phyloP scores from a whole-genome alignment of 2,888 invertebrate species.

The Ormyrus labotus region DNA sequence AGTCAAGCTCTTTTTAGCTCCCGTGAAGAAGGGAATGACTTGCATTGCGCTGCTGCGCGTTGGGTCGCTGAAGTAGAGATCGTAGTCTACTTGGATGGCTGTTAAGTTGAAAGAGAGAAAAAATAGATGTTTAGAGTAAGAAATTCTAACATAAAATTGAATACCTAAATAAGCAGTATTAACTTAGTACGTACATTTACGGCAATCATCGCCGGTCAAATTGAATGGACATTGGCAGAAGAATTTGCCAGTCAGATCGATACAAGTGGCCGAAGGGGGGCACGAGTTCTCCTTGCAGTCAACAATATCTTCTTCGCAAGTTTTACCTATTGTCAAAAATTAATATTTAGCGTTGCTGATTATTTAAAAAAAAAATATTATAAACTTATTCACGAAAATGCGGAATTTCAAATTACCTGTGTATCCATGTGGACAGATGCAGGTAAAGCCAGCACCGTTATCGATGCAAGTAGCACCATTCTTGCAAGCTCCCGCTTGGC shows the following conservation, averaged over 20 bases:
- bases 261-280: slow-evolving; percentile 94
- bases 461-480: slow-evolving; percentile 96
- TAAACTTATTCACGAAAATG: too few relatives aligned
- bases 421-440: slow-evolving; percentile 89
- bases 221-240: slow-evolving; percentile 98
- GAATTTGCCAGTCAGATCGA: slow-evolving; percentile 92
- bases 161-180: slow-evolving; percentile 68
- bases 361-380: too few relatives aligned
- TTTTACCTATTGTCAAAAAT: slow-evolving; percentile 78
- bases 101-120: slow-evolving; percentile 64
- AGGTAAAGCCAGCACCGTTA: slow-evolving; percentile 89
- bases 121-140: slow-evolving; percentile 47
- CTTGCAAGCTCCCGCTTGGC: slow-evolving; percentile 91
- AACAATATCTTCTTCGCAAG: slow-evolving; percentile 93
- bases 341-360: background rate
- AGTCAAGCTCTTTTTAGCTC: slow-evolving; percentile 87
- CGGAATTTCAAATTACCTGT: slow-evolving; percentile 73
- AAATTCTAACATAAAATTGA: background rate
- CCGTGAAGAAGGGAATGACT: slow-evolving; percentile 92
- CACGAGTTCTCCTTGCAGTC: slow-evolving; percentile 96
- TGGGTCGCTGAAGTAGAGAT: slow-evolving; percentile 95
- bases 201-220: slow-evolving; percentile 95
- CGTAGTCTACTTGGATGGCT: slow-evolving; percentile 99
- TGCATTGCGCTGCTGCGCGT: slow-evolving; percentile 93
- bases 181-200: slow-evolving; percentile 91